These are phyloP conservation scores for Willisornis vidua DNA, from an alignment of 2,113 vertebrate species.

Conservation along the genomic window DNA sequence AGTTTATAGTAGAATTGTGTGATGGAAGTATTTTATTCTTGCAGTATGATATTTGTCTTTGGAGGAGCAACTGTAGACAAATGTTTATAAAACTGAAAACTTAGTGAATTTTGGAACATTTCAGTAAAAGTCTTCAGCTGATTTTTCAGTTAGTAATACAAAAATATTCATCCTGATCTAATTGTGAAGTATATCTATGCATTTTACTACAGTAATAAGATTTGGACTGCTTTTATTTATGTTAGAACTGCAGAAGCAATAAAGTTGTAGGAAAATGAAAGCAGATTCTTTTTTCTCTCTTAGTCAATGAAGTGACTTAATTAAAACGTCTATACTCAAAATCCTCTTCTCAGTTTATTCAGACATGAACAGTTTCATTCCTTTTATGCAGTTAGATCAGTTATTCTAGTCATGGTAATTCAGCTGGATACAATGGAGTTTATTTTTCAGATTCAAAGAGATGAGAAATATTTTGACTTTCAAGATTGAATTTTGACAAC, in stretches of 20 bases:
- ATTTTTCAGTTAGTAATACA: background rate
- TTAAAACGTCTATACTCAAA: background rate
- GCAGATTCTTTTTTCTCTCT: background rate
- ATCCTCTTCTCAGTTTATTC: background rate
- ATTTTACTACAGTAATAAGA: background rate
- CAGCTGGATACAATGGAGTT: background rate
- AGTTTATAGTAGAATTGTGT: background rate
- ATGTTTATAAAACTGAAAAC: background rate
- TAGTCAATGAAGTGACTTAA: background rate
- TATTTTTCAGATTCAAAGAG: background rate
- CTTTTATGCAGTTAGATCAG: background rate
- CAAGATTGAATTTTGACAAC: background rate
- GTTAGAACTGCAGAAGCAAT: background rate
- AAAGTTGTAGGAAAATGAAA: background rate
- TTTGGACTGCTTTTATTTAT: background rate
- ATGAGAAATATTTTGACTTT: background rate
- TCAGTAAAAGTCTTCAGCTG: background rate
- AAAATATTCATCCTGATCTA: background rate
- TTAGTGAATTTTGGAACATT: background rate
- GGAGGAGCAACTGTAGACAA: background rate
- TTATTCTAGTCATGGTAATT: background rate
- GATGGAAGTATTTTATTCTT: background rate
- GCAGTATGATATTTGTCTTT: background rate
- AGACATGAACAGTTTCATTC: background rate
- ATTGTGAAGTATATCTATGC: background rate